phyloP scores from a whole-genome alignment of 2,888 invertebrate species.

The Andrena flavipes region DNA sequence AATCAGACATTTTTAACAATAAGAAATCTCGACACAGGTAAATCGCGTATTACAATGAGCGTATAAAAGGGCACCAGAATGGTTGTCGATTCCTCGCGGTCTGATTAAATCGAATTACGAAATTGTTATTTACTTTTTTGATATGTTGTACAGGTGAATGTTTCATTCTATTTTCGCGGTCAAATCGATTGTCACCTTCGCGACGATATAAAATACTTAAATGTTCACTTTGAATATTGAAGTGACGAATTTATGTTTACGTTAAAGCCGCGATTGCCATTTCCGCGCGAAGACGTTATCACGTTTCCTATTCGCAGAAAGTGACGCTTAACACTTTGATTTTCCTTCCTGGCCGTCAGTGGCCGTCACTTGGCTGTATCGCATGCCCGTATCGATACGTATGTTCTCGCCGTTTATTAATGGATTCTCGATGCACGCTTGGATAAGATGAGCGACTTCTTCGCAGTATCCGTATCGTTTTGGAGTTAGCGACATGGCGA shows the following conservation, averaged over 20 bases:
- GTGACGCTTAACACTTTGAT: not conserved
- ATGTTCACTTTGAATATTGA: not conserved
- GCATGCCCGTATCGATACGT: constrained; percentile 66
- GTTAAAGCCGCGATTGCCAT: not conserved
- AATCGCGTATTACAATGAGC: too few relatives aligned
- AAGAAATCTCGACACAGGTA: too few relatives aligned
- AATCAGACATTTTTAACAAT: too few relatives aligned
- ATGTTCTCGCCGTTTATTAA: constrained; percentile 68
- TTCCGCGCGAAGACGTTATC: not conserved
- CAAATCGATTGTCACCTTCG: not conserved
- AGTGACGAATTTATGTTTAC: not conserved
- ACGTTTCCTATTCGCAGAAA: not conserved
- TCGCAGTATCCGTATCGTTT: constrained; percentile 64
- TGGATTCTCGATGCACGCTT: constrained; percentile 73
- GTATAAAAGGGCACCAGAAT: too few relatives aligned
- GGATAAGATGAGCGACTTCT: constrained; percentile 72
- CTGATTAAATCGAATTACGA: not conserved
- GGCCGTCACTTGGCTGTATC: constrained; percentile 47
- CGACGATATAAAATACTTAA: not conserved
- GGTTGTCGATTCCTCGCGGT: not conserved
- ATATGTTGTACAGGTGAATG: not conserved
- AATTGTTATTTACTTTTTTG: not conserved
- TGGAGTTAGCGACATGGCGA: constrained; percentile 56
- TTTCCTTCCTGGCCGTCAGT: constrained; percentile 27
- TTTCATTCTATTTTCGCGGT: not conserved